These are phyloP conservation scores for Recurvirostra avosetta DNA, from an alignment of 2,113 vertebrate species.

Conservation along the genomic window DNA sequence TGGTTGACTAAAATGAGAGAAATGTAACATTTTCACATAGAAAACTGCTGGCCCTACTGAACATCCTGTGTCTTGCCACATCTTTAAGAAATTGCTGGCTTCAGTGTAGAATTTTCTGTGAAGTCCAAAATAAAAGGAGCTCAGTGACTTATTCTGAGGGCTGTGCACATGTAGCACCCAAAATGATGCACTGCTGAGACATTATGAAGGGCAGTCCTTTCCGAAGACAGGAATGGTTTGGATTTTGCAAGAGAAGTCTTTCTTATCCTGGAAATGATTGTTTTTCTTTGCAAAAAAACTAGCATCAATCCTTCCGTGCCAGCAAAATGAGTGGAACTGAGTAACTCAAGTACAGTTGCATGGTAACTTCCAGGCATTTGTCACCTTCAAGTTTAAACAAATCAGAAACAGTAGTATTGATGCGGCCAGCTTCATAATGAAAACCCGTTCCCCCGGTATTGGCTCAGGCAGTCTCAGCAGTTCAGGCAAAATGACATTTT, in stretches of 20 bases:
- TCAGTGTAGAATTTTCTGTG: neutral
- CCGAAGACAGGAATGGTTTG: neutral
- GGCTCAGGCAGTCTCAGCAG: neutral
- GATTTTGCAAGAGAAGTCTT: neutral
- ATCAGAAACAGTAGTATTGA: neutral
- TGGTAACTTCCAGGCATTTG: neutral
- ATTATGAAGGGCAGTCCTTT: neutral
- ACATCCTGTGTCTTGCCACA: neutral
- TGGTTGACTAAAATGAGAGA: slow-evolving; percentile 28
- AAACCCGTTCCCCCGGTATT: neutral
- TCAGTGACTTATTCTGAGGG: neutral
- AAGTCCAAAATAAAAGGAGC: neutral
- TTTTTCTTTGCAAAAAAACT: neutral
- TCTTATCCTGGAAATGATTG: neutral
- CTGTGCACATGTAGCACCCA: neutral
- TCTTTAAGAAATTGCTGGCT: neutral
- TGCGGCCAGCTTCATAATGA: neutral
- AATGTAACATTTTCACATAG: neutral
- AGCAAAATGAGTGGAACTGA: neutral
- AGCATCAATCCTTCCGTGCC: neutral
- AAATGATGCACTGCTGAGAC: neutral
- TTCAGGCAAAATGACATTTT: neutral
- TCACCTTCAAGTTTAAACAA: neutral
- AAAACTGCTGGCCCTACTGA: neutral
- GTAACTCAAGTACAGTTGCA: neutral